Percentiles rank a stretch among this genome's conserved stretches.
These are phyloP conservation scores for Tuberolachnus salignus DNA, from an alignment of 2,888 invertebrate species.

Conservation along the genomic window DNA sequence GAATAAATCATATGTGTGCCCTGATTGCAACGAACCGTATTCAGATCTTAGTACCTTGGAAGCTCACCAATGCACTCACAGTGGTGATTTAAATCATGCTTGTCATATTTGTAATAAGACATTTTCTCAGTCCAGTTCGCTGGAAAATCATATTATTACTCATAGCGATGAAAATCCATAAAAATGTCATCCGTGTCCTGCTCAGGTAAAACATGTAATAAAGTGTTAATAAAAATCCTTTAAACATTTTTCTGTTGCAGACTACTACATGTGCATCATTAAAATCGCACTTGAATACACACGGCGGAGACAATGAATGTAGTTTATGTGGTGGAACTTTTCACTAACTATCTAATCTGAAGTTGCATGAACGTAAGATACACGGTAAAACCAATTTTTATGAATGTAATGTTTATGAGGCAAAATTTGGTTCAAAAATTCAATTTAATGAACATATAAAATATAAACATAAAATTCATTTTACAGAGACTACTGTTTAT, in stretches of 20 bases:
- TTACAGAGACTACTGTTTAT: constrained; percentile 14
- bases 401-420: constrained; percentile 19
- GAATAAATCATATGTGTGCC: constrained; percentile 26
- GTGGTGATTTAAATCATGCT: constrained; percentile 1
- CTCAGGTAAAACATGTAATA: constrained; percentile 5
- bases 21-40: constrained; percentile 26
- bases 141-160: constrained; percentile 34
- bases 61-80: constrained; percentile 32
- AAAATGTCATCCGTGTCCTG: constrained; percentile 45
- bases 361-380: constrained; percentile 26
- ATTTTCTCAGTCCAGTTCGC: constrained; percentile 4
- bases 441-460: constrained; percentile 39
- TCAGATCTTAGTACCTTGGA: constrained; percentile 18
- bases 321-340: constrained; percentile 41
- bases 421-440: constrained; percentile 23
- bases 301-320: constrained; percentile 42
- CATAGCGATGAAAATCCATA: constrained; percentile 46
- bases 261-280: constrained; percentile 22
- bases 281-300: constrained; percentile 37
- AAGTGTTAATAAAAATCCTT: background rate
- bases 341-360: constrained; percentile 11
- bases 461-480: constrained; percentile 9
- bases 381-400: constrained; percentile 25
- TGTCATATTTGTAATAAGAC: constrained; percentile 37
- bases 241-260: constrained; percentile 18